A percentile compares a stretch with the other conserved stretches of the same genome.
Evolutionary conservation across 2,888 invertebrate genomes (phyloP).

Genomic region (Mamestra brassicae): DNA sequence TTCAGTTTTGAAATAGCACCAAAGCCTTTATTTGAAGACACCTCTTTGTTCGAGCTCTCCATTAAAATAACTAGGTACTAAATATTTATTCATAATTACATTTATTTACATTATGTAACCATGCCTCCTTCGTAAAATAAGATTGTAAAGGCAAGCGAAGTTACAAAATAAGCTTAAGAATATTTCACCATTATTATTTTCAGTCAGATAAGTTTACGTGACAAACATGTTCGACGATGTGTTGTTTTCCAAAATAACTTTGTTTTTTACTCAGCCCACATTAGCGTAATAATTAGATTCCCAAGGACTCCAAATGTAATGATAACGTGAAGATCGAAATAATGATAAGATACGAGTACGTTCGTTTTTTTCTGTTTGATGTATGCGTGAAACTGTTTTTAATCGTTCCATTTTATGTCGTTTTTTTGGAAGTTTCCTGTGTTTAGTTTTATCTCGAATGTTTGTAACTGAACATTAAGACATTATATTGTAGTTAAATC

Average conservation of each 20-base stretch:
- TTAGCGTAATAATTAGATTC: conserved; percentile 48
- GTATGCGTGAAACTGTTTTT: conserved; percentile 59
- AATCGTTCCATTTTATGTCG: conserved; percentile 36
- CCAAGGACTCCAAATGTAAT: conserved; percentile 60
- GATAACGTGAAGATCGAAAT: conserved; percentile 60
- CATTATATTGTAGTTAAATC: conserved; percentile 23
- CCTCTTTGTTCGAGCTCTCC: background rate
- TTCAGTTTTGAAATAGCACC: conserved; percentile 13
- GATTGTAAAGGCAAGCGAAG: background rate
- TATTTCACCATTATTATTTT: background rate
- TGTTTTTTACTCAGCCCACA: conserved; percentile 43
- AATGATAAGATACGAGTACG: conserved; percentile 42
- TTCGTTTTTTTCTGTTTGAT: conserved; percentile 45
- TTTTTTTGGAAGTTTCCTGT: conserved; percentile 54
- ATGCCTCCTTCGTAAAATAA: background rate
- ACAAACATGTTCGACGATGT: conserved; percentile 23
- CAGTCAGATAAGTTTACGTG: background rate
- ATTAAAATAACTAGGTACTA: background rate
- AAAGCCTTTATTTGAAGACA: background rate
- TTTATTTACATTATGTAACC: background rate
- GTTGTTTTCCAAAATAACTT: background rate
- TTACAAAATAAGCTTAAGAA: background rate
- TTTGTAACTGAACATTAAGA: conserved; percentile 32
- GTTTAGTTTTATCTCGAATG: conserved; percentile 59
- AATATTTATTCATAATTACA: background rate